phyloP scores from a whole-genome alignment of 2,113 vertebrate genomes.

The Mobula hypostoma region DNA sequence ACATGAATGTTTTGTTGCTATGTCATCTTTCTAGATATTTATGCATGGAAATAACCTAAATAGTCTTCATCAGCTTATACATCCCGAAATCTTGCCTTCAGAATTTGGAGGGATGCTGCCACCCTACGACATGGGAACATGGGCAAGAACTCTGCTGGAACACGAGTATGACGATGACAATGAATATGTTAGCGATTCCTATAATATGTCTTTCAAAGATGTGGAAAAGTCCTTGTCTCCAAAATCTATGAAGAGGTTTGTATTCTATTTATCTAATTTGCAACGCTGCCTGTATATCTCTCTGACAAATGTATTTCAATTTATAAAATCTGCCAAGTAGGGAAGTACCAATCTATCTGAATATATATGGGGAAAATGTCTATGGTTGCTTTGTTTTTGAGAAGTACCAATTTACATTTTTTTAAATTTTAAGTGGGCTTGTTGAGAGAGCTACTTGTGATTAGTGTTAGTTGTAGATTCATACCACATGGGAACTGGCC shows the following conservation, averaged over 20 bases:
- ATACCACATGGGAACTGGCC: no score
- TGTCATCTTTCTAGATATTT: slow-evolving; percentile 72
- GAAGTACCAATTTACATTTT: neutral
- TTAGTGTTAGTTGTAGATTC: no score
- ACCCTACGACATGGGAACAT: slow-evolving; percentile 96
- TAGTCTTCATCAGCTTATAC: slow-evolving; percentile 91
- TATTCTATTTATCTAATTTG: slow-evolving; percentile 16
- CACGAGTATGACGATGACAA: slow-evolving; percentile 96
- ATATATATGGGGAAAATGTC: neutral
- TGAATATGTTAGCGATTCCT: slow-evolving; percentile 80
- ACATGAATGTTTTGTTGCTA: neutral
- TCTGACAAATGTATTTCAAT: neutral
- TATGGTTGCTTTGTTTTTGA: neutral
- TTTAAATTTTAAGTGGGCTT: neutral
- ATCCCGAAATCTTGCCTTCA: slow-evolving; percentile 93
- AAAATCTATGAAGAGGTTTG: slow-evolving; percentile 92
- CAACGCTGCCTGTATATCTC: neutral
- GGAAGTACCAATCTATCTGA: neutral
- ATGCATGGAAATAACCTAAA: slow-evolving; percentile 97
- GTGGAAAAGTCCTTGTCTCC: slow-evolving; percentile 85
- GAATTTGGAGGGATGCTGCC: slow-evolving; percentile 96
- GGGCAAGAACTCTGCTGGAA: slow-evolving; percentile 94
- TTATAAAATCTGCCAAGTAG: neutral
- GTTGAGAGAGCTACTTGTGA: neutral
- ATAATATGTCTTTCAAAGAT: slow-evolving; percentile 76